Evolutionary conservation across 1,140 invertebrate species (phyloP).

Genomic region (Heliconius melpomene): DNA sequence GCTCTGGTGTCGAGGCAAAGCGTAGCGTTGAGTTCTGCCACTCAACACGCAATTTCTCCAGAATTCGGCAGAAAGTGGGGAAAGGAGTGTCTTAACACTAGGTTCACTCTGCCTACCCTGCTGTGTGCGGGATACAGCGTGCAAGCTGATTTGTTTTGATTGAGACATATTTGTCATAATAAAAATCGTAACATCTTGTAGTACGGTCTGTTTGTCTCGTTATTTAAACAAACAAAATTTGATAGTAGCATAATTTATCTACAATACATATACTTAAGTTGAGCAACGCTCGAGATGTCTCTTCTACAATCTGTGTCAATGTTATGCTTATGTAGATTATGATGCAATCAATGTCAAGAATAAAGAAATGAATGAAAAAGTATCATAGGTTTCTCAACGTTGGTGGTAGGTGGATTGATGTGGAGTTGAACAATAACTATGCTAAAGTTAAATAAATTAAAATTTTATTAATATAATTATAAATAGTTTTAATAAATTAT

Average conservation of each 20-base stretch:
- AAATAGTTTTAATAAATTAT: not conserved
- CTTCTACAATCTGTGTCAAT: conserved; percentile 14
- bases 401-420: not conserved
- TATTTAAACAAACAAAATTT: not conserved
- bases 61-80: too few species aligned
- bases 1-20: too few species aligned
- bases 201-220: too few species aligned
- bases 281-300: conserved; percentile 12
- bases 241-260: not conserved
- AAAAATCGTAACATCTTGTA: not conserved
- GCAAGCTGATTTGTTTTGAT: too few species aligned
- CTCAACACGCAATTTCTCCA: too few species aligned
- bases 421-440: not conserved
- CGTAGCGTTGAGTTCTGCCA: too few species aligned
- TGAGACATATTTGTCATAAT: not conserved
- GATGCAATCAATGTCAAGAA: conserved; percentile 18
- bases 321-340: conserved; percentile 17
- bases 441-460: not conserved
- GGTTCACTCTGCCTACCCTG: too few species aligned
- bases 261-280: conserved; percentile 2
- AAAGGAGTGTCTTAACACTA: too few species aligned
- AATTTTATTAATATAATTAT: not conserved
- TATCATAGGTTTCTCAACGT: not conserved
- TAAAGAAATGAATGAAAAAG: conserved; percentile 5
- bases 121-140: too few species aligned